Percentiles rank a stretch among this genome's conserved stretches.
phyloP scores from a whole-genome alignment of 2,888 invertebrate genomes.

The Ceriagrion tenellum region DNA sequence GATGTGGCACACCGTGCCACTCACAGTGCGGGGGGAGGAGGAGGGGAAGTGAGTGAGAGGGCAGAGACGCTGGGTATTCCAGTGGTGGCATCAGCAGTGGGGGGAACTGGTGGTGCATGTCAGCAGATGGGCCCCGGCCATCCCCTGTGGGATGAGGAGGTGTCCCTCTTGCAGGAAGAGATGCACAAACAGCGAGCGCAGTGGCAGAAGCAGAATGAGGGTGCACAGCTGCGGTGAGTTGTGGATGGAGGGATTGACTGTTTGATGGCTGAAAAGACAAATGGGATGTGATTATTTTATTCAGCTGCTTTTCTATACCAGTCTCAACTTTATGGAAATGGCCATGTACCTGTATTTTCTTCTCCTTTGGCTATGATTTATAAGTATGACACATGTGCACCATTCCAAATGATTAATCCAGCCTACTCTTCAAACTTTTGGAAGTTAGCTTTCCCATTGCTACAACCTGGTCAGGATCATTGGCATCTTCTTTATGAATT shows the following conservation, averaged over 20 bases:
- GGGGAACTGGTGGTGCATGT: not conserved
- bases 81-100: not conserved
- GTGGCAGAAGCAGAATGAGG: conserved; percentile 76
- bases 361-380: too few relatives aligned
- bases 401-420: too few relatives aligned
- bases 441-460: too few relatives aligned
- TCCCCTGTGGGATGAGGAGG: conserved; percentile 76
- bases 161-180: conserved; percentile 75
- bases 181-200: conserved; percentile 75
- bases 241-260: not conserved
- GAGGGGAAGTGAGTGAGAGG: not conserved
- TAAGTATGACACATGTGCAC: too few relatives aligned
- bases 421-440: too few relatives aligned
- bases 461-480: too few relatives aligned
- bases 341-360: too few relatives aligned
- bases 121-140: conserved; percentile 75
- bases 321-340: too few relatives aligned
- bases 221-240: conserved; percentile 75
- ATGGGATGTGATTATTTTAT: too few relatives aligned
- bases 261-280: too few relatives aligned
- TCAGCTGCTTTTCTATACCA: too few relatives aligned
- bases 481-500: too few relatives aligned
- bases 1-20: conserved; percentile 76
- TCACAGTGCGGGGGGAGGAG: not conserved
- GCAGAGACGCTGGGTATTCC: not conserved